These are phyloP conservation scores for Diabrotica virgifera DNA, from an alignment of 1,140 invertebrate species.

Conservation along the genomic window DNA sequence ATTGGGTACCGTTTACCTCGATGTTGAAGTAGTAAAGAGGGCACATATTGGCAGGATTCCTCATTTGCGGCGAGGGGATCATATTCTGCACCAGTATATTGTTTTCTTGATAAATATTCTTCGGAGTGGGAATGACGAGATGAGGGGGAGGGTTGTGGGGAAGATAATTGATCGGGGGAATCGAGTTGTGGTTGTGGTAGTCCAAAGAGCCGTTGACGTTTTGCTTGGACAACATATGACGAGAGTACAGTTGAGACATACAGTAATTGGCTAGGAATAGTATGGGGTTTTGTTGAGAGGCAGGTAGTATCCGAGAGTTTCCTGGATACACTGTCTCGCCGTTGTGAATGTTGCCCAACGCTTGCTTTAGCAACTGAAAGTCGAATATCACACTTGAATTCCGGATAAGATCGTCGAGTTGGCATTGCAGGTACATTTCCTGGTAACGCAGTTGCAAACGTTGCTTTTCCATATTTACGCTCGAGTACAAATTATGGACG, in stretches of 20 bases:
- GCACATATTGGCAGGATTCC: constrained; percentile 56
- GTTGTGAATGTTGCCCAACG: constrained; percentile 59
- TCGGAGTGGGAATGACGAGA: constrained; percentile 44
- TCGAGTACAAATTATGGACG: constrained; percentile 56
- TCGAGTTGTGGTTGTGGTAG: constrained; percentile 49
- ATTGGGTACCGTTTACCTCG: constrained; percentile 66
- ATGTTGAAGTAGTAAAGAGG: constrained; percentile 76
- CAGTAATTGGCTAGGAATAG: constrained; percentile 72
- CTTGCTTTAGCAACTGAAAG: constrained; percentile 62
- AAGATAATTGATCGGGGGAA: constrained; percentile 50
- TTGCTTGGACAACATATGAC: constrained; percentile 61
- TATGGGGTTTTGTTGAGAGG: constrained; percentile 57
- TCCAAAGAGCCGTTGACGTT: constrained; percentile 58
- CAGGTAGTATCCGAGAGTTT: constrained; percentile 49
- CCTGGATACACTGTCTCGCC: constrained; percentile 50
- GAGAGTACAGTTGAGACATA: constrained; percentile 68
- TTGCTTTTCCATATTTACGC: constrained; percentile 60
- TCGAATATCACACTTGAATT: constrained; percentile 64
- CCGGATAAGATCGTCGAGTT: constrained; percentile 66
- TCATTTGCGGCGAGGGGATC: constrained; percentile 50
- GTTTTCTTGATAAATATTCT: constrained; percentile 43
- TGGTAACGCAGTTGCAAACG: constrained; percentile 64
- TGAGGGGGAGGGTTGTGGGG: constrained; percentile 37
- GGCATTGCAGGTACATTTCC: constrained; percentile 69
- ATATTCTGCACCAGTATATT: constrained; percentile 44